Evolutionary conservation across 1,140 invertebrate species (phyloP).

Genomic region (Drosophila dunni): DNA sequence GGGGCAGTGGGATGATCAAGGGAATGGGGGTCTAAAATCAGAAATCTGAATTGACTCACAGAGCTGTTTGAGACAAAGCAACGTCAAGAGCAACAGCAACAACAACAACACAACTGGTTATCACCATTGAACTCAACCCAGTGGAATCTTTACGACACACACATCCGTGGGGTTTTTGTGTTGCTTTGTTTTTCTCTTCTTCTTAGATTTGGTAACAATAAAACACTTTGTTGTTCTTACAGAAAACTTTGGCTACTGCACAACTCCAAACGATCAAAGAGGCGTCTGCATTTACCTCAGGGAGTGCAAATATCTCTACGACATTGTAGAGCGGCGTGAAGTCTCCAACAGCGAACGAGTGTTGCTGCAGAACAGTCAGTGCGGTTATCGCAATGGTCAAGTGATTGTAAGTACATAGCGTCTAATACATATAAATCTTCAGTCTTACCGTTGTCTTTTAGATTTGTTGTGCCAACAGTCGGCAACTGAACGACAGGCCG

Average conservation of each 20-base stretch:
- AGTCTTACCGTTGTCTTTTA: not conserved
- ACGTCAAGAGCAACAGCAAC: slow-evolving; percentile 1
- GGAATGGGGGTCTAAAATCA: not conserved
- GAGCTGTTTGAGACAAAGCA: slow-evolving; percentile 15
- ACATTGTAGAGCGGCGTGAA: slow-evolving; percentile 33
- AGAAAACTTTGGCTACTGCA: slow-evolving; percentile 67
- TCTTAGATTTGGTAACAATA: not conserved
- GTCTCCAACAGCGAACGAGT: slow-evolving; percentile 33
- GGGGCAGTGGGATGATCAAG: not conserved
- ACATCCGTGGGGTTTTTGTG: slow-evolving; percentile 29
- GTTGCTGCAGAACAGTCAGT: slow-evolving; percentile 57
- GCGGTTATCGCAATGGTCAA: slow-evolving; percentile 57
- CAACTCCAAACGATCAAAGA: slow-evolving; percentile 47
- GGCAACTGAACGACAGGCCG: slow-evolving; percentile 22
- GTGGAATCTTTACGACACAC: slow-evolving; percentile 16
- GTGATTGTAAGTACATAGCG: slow-evolving; percentile 55
- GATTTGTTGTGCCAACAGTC: slow-evolving; percentile 68
- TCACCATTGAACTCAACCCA: slow-evolving; percentile 73
- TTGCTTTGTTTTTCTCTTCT: slow-evolving; percentile 17
- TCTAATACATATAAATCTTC: not conserved
- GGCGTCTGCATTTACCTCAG: slow-evolving; percentile 61
- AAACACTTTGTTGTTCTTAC: not conserved
- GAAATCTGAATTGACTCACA: slow-evolving; percentile 25
- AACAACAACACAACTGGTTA: slow-evolving; percentile 48
- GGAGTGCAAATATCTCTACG: slow-evolving; percentile 55